Conservation (phyloP, 2,113 vertebrate genomes). For the Carassius carassius region DNA sequence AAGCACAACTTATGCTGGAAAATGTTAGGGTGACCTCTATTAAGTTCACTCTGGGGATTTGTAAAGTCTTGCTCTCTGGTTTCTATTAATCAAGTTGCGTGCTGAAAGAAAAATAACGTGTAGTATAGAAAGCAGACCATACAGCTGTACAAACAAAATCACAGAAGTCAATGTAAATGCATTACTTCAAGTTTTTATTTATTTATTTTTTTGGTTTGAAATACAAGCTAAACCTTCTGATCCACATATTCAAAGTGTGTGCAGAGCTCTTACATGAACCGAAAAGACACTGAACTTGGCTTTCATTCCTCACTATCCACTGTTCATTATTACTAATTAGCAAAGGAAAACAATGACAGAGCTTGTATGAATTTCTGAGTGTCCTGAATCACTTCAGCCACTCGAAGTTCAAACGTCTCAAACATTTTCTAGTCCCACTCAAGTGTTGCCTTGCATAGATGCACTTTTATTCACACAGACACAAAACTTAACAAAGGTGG, state of each 20-base stretch:
- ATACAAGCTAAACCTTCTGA: background rate
- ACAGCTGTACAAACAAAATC: background rate
- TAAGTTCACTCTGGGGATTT: slow-evolving; percentile 33
- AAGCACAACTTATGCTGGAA: slow-evolving; percentile 29
- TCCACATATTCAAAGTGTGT: background rate
- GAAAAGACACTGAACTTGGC: background rate
- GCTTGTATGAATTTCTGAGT: background rate
- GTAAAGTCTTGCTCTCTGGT: slow-evolving; percentile 20
- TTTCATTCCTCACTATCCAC: background rate
- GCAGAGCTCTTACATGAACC: background rate
- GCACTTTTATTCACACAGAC: background rate
- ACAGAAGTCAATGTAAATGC: too few relatives aligned
- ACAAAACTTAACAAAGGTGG: slow-evolving; percentile 20
- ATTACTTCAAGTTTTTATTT: too few relatives aligned
- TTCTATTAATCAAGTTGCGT: slow-evolving; percentile 45
- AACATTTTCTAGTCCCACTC: background rate
- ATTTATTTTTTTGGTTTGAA: background rate
- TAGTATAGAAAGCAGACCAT: background rate
- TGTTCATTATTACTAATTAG: slow-evolving; percentile 10
- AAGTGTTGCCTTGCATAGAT: background rate
- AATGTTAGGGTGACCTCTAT: slow-evolving; percentile 52
- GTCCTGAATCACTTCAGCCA: background rate
- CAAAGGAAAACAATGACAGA: background rate
- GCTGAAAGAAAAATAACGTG: background rate
- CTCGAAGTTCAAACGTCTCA: background rate